These are phyloP conservation scores for Aporophyla lueneburgensis DNA, from an alignment of 2,888 invertebrate species.

Conservation along the genomic window DNA sequence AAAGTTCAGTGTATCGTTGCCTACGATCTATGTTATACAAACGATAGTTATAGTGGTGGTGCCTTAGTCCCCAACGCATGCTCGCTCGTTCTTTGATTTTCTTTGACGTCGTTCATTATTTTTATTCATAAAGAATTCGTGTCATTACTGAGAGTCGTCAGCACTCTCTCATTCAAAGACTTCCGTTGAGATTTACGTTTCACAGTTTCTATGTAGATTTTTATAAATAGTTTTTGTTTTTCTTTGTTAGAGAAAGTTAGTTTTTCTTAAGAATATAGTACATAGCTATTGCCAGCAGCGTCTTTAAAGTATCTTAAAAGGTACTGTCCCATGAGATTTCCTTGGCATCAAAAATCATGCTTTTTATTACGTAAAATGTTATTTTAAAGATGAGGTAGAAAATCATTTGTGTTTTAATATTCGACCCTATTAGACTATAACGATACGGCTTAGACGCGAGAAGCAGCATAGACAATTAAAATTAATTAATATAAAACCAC, in stretches of 20 bases:
- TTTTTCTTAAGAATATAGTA: conserved; percentile 2
- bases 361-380: not conserved
- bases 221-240: conserved; percentile 48
- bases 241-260: conserved; percentile 3
- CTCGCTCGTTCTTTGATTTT: conserved; percentile 35
- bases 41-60: conserved; percentile 5
- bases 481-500: conserved; percentile 35
- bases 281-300: not conserved
- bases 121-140: conserved; percentile 50
- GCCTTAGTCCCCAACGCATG: not conserved
- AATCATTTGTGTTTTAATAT: conserved; percentile 5
- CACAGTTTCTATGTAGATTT: conserved; percentile 36
- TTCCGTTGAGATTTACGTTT: conserved; percentile 40
- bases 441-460: not conserved
- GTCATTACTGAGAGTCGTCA: conserved; percentile 48
- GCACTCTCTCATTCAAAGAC: conserved; percentile 52
- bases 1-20: not conserved
- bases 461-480: conserved; percentile 35
- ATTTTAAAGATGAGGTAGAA: not conserved
- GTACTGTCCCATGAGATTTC: not conserved
- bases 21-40: not conserved
- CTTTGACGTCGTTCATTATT: conserved; percentile 51
- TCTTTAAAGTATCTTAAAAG: not conserved
- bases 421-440: not conserved
- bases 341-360: not conserved